A percentile compares a stretch with the other conserved stretches of the same genome.
These are phyloP conservation scores for Steinernema scapterisci DNA, from an alignment of 2,888 invertebrate species.

Conservation along the genomic window DNA sequence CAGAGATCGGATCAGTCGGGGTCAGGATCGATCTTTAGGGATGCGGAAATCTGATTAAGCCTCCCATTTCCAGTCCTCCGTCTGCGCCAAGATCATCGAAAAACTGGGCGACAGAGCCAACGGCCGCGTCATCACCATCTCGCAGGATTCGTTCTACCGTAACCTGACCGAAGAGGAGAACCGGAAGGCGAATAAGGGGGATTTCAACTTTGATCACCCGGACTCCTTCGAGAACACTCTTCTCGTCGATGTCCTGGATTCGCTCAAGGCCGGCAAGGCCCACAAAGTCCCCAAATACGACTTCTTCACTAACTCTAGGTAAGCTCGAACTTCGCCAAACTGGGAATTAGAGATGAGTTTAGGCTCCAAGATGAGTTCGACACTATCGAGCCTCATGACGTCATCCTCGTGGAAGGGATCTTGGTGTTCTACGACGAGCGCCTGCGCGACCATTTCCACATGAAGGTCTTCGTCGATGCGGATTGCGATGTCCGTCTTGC, in stretches of 20 bases:
- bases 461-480: slow-evolving; percentile 99
- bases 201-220: slow-evolving; percentile 98
- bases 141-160: slow-evolving; percentile 95
- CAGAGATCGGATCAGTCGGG: too few relatives aligned
- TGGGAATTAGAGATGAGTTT: slow-evolving; percentile 34
- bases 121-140: slow-evolving; percentile 82
- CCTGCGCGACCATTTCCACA: slow-evolving; percentile 90
- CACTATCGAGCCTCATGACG: slow-evolving; percentile 86
- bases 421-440: slow-evolving; percentile 95
- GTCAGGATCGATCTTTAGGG: too few relatives aligned
- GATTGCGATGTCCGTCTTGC: slow-evolving; percentile 95
- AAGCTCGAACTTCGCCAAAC: slow-evolving; percentile 23
- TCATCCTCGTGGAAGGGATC: slow-evolving; percentile 86
- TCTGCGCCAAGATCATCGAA: slow-evolving; percentile 95
- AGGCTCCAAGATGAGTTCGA: slow-evolving; percentile 37
- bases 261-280: slow-evolving; percentile 82
- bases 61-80: slow-evolving; percentile 77
- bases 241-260: slow-evolving; percentile 79
- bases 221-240: slow-evolving; percentile 79
- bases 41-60: too few relatives aligned
- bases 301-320: slow-evolving; percentile 87
- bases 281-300: slow-evolving; percentile 92
- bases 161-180: slow-evolving; percentile 78
- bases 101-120: slow-evolving; percentile 85
- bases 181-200: slow-evolving; percentile 79